phyloP scores from a whole-genome alignment of 2,797 vertebrate species.

The Esox lucius region DNA sequence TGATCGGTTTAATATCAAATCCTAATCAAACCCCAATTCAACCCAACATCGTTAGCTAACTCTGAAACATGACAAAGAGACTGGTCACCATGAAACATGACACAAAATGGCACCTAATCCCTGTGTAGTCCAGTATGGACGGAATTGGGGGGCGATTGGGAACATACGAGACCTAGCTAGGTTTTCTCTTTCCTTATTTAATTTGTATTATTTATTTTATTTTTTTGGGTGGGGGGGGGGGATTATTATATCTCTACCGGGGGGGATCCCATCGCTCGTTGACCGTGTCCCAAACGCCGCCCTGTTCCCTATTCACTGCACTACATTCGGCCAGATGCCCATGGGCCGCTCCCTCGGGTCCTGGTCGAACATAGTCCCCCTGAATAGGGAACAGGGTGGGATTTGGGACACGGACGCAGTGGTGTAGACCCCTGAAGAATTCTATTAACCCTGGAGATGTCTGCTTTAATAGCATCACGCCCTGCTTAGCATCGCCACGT shows the following conservation, averaged over 20 bases:
- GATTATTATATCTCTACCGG: slow-evolving; percentile 65
- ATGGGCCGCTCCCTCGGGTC: too few species aligned
- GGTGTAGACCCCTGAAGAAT: slow-evolving; percentile 71
- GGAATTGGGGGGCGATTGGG: slow-evolving; percentile 3
- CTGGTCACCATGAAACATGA: too few species aligned
- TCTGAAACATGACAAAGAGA: too few species aligned
- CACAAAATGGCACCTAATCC: too few species aligned
- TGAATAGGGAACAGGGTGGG: background rate
- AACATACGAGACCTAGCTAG: slow-evolving; percentile 29
- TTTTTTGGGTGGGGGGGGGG: background rate
- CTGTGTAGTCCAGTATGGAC: background rate
- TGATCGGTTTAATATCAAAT: too few species aligned
- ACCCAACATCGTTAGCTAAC: too few species aligned
- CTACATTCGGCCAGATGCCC: background rate
- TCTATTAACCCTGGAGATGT: slow-evolving; percentile 75
- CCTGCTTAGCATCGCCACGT: slow-evolving; percentile 59
- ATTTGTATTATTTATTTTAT: slow-evolving; percentile 35
- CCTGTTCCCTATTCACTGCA: background rate
- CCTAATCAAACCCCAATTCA: too few species aligned
- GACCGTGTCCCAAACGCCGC: too few species aligned
- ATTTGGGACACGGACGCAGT: background rate
- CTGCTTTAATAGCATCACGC: slow-evolving; percentile 68
- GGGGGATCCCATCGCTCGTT: slow-evolving; percentile 56
- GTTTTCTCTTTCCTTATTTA: slow-evolving; percentile 35
- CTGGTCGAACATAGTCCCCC: background rate